Conservation (phyloP, 2,888 invertebrate genomes). For the Cecidostiba fungosa region DNA sequence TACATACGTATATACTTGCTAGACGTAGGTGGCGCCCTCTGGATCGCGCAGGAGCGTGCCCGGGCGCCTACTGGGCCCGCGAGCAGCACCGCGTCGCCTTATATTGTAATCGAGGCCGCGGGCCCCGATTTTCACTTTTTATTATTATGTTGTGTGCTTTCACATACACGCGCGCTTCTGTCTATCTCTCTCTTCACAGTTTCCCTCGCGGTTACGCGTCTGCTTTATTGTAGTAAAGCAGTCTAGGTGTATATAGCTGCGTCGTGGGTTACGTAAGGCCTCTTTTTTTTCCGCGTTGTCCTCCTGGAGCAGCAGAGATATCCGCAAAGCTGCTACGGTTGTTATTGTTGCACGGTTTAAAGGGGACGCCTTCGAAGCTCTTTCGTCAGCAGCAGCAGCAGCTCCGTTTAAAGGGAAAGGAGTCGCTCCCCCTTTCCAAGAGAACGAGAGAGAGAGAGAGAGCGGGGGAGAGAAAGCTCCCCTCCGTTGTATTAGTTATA, state of each 20-base stretch:
- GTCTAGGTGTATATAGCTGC: neutral
- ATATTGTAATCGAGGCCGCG: constrained; percentile 44
- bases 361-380: constrained; percentile 28
- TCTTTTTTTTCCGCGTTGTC: neutral
- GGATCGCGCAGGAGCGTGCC: constrained; percentile 4
- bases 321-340: neutral
- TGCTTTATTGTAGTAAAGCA: too few species aligned
- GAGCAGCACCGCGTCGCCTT: neutral
- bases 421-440: neutral
- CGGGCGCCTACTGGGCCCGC: neutral
- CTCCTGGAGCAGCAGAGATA: neutral
- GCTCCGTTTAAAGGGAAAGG: constrained; percentile 52
- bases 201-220: neutral
- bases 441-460: neutral
- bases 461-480: constrained; percentile 1
- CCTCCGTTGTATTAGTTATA: neutral
- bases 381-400: neutral
- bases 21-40: neutral
- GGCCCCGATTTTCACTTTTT: constrained; percentile 20
- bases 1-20: neutral
- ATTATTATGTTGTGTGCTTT: neutral
- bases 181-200: neutral
- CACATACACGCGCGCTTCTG: neutral
- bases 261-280: neutral
- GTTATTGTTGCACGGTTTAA: constrained; percentile 17